These are phyloP conservation scores for Acleris literana DNA, from an alignment of 2,888 invertebrate genomes.

Conservation along the genomic window DNA sequence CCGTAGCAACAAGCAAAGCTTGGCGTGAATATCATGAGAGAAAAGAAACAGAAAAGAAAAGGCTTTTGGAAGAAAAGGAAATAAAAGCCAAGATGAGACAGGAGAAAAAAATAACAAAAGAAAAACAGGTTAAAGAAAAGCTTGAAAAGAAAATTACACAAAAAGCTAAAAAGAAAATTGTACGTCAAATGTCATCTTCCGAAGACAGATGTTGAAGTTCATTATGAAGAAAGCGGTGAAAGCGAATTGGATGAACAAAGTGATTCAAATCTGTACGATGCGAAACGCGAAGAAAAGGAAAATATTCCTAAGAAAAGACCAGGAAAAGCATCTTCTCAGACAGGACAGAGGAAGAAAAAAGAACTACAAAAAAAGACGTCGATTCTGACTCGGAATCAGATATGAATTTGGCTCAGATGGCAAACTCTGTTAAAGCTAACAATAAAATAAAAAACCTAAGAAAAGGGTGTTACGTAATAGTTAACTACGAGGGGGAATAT, in stretches of 20 bases:
- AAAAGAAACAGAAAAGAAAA: constrained; percentile 15
- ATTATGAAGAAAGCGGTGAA: neutral
- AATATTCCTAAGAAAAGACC: no score
- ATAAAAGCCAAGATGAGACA: constrained; percentile 11
- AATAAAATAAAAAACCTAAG: constrained; percentile 25
- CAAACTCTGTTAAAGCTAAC: constrained; percentile 19
- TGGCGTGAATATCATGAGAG: constrained; percentile 16
- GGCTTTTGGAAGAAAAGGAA: constrained; percentile 17
- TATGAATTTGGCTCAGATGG: no score
- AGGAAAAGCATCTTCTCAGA: no score
- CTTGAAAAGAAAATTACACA: constrained; percentile 3
- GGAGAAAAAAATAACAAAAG: neutral
- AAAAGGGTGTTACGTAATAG: constrained; percentile 33
- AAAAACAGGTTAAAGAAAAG: constrained; percentile 1
- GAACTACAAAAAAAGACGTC: neutral
- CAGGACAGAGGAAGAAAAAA: no score
- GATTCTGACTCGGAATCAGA: neutral
- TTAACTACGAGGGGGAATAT: constrained; percentile 38
- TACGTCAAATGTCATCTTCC: neutral
- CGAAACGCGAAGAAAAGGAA: no score
- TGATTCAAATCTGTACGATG: neutral
- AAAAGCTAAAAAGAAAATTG: constrained; percentile 17
- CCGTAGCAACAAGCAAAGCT: constrained; percentile 11
- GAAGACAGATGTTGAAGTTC: neutral
- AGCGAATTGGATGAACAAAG: neutral